Percentiles rank a stretch among this genome's conserved stretches.
These are phyloP conservation scores for Bos indicus DNA, from an alignment of 2,113 vertebrate species.

Conservation along the genomic window DNA sequence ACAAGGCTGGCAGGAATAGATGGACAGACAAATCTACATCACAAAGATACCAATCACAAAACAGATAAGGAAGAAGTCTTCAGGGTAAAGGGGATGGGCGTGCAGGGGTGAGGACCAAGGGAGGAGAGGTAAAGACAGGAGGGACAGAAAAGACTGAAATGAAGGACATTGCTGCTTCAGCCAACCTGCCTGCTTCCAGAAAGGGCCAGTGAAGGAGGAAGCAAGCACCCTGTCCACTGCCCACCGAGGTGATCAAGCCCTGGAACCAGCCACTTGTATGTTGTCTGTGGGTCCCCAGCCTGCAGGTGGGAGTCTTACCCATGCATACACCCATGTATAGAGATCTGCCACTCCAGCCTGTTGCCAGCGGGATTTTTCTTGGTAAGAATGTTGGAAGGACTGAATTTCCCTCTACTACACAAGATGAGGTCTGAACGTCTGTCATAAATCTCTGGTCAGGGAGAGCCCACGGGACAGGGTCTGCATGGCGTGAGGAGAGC, in stretches of 20 bases:
- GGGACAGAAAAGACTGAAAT: background rate
- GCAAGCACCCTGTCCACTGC: background rate
- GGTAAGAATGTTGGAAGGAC: background rate
- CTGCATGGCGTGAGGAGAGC: background rate
- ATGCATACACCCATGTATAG: background rate
- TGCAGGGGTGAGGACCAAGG: background rate
- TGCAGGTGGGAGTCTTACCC: background rate
- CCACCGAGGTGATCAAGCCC: fast-evolving
- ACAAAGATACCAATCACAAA: background rate
- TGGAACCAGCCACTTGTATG: background rate
- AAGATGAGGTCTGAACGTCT: background rate
- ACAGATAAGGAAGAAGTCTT: background rate
- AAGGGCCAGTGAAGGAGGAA: background rate
- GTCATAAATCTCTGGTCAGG: background rate
- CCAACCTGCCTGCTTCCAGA: background rate
- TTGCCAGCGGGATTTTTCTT: background rate
- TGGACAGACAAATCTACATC: background rate
- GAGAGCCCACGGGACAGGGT: background rate
- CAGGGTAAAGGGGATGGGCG: background rate
- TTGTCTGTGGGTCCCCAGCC: background rate
- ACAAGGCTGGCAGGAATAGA: background rate
- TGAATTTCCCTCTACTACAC: background rate
- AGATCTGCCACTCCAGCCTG: background rate
- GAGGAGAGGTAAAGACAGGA: background rate
- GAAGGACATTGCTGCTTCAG: background rate